Conservation (phyloP, 2,113 vertebrate species). For the Phyllostomus hastatus region DNA sequence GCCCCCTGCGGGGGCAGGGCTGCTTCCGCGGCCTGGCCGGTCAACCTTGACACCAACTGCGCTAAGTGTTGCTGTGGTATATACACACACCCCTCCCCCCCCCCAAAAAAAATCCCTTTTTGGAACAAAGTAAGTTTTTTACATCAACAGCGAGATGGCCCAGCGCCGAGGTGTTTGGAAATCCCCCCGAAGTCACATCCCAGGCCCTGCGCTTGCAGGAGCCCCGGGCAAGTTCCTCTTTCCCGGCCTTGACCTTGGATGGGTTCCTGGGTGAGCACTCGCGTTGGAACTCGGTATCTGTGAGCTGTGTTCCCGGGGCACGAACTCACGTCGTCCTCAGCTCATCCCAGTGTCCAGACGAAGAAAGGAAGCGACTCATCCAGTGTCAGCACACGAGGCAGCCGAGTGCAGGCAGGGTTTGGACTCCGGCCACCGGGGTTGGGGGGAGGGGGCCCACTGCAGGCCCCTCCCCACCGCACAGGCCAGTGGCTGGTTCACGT, state of each 20-base stretch:
- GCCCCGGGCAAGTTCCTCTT: background rate
- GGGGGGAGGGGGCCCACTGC: too few relatives aligned
- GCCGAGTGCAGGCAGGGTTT: background rate
- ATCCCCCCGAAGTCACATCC: background rate
- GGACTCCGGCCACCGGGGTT: background rate
- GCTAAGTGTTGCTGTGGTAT: background rate
- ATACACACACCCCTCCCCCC: accelerated
- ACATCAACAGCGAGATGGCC: background rate
- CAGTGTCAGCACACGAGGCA: accelerated
- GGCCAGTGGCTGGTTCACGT: background rate
- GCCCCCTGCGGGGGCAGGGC: accelerated
- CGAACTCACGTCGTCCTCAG: background rate
- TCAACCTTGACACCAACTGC: background rate
- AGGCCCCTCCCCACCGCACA: too few relatives aligned
- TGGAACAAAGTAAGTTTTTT: background rate
- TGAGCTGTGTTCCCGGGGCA: background rate
- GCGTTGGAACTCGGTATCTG: background rate
- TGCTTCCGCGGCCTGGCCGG: background rate
- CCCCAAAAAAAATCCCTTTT: background rate
- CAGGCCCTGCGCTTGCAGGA: background rate
- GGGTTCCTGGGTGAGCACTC: background rate
- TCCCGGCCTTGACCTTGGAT: background rate
- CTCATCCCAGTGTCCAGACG: background rate
- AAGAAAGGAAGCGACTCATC: background rate
- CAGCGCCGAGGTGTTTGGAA: background rate